These are phyloP conservation scores for Pantherophis alleghaniensis DNA, from an alignment of 2,797 vertebrate genomes.

Conservation along the genomic window DNA sequence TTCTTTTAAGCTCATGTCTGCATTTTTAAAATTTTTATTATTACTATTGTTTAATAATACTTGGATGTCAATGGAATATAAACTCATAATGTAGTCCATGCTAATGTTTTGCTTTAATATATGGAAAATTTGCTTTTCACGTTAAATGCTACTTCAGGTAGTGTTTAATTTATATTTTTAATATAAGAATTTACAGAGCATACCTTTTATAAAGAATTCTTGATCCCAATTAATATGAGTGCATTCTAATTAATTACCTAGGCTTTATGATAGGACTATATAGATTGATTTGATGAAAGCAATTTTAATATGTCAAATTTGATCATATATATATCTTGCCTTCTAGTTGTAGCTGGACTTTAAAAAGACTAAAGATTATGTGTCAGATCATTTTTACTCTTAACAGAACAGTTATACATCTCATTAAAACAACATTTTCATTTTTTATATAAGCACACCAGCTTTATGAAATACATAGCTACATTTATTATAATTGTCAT, in stretches of 20 bases:
- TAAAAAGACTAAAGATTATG: constrained; percentile 55
- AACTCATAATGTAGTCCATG: constrained; percentile 42
- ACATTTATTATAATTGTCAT: neutral
- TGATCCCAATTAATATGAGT: neutral
- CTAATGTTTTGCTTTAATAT: constrained; percentile 7
- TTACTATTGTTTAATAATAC: neutral
- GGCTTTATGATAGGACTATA: neutral
- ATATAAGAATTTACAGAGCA: neutral
- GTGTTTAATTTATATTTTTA: neutral
- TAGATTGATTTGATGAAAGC: neutral
- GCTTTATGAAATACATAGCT: constrained; percentile 35
- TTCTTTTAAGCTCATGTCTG: constrained; percentile 42
- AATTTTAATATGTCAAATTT: constrained; percentile 20
- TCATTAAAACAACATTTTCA: constrained; percentile 22
- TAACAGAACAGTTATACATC: constrained; percentile 44
- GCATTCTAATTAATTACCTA: neutral
- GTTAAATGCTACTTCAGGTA: constrained; percentile 7
- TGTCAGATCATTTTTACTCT: constrained; percentile 52
- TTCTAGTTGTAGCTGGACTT: constrained; percentile 24
- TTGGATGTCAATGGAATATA: constrained; percentile 2
- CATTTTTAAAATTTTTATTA: neutral
- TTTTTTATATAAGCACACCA: neutral
- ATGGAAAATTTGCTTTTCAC: neutral
- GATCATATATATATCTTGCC: neutral
- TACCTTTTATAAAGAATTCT: neutral